Base-by-base conservation (phyloP, 2,888 invertebrate species). In the Tachina grossa region DNA sequence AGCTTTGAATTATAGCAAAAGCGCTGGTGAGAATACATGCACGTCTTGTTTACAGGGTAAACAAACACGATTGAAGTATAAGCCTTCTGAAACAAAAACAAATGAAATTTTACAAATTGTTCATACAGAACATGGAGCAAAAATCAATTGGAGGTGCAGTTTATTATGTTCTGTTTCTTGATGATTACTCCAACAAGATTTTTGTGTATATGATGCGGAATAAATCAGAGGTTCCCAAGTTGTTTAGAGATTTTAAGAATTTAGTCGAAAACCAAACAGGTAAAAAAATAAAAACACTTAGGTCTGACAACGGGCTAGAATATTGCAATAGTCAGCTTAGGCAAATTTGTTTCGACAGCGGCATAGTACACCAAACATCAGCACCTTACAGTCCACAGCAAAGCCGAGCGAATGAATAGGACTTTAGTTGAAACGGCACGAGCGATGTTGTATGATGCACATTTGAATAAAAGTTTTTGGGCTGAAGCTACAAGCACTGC, bases 171-270 rank as follows among this genome's bases (percentile, higher is more conserved):
- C 11, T 61, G 13, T 77, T 77, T 55, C n/a, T 77, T 55, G 77
- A 66, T 65, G 66, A 78, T 49, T 63, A 45, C 51, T 79, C 79
- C 3, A 61, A 53, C 8, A 69, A 78, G 9, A 47, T 77, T 55
- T 57, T 57, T 57, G 47, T 77, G 1, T 68, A 66, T 13, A 31
- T 77, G 31, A 55, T 78, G 63, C 39, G 68, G 5, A 61, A 71
- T 9, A 79, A 71, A 61, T 79, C 71, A 5, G 63, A 79, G 49
- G 71, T 53, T 9, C 61, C 69, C n/a, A 16, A 47, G 68, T 61
- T 53, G 47, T 69, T 78, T 43, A n/a, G 11, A 51, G 61, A 31
- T 19, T 68, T 59, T 49, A 78, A 68, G n/a, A 68, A 69, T 47
- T 14, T 68, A 22, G 77, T 69, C 1, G 77, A 78, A 66, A 78